Base-by-base conservation (phyloP, 2,888 invertebrate species). In the Cephus nigrinus region DNA sequence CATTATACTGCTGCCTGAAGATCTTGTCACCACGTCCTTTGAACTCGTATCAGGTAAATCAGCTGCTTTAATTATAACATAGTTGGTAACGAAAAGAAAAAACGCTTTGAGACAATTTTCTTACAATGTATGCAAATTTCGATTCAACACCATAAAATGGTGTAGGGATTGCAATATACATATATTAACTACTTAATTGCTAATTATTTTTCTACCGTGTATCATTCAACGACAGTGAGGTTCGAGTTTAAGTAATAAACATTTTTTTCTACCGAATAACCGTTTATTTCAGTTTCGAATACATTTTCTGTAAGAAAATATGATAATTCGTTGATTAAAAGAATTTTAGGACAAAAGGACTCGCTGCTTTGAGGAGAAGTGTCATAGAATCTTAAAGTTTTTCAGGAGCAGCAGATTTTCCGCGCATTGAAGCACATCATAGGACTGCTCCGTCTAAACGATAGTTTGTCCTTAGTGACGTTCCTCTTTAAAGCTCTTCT, bases 261-360 rank as follows among this genome's bases (percentile, higher is more conserved):
- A 3, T 2, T 31, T 1, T 4, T 71, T 31, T 71, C 71, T 31
- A 71, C 71, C 32, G 31, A 85, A 86, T 82, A 55, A 55, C 84
- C 86, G 82, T 86, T 86, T 86, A 86, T 86, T 87, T 69, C 75
- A 81, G 74, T 82, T 71, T 55, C 71, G 12, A 78, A 81, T 81
- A 85, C 83, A 82, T 82, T 76, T 80, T 80, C 78, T 78, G 75
- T 86, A 87, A 81, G 83, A 85, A 87, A 84, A 82, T 82, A 83
- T 83, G 73, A 82, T 83, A 83, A 82, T 80, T 77, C 76, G 80
- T 82, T 83, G 82, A 9, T 55, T 55, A 55, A 55, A 55, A 55
- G 23, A 55, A 55, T 55, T 55, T 86, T 82, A 85, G 85, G 87
- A 88, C 89, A 86, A 87, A 86, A 81, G 85, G 79, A 86, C 84